A percentile compares a stretch with the other conserved stretches of the same genome.
phyloP scores from a whole-genome alignment of 2,113 vertebrate genomes.

The Lophotis ruficrista region DNA sequence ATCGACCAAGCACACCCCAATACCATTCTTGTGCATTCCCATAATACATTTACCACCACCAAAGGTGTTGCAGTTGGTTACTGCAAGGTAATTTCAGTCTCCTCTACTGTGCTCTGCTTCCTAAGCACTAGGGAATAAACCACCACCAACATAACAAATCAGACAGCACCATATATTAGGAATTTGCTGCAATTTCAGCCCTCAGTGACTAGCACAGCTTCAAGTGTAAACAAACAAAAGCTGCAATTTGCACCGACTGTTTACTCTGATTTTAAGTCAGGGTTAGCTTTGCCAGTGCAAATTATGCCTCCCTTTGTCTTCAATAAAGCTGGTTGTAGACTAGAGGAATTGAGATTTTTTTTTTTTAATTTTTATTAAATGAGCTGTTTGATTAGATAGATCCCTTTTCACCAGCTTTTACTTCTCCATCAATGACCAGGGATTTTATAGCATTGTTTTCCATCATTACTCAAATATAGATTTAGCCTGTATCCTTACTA shows the following conservation, averaged over 20 bases:
- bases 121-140: not conserved
- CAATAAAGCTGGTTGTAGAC: not conserved
- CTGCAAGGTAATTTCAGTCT: not conserved
- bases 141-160: not conserved
- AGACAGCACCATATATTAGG: not conserved
- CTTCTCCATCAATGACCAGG: not conserved
- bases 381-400: conserved; percentile 6
- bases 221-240: conserved; percentile 62
- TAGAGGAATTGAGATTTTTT: not conserved
- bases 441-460: not conserved
- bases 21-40: not conserved
- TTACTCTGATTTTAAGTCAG: conserved; percentile 47
- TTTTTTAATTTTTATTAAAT: not conserved
- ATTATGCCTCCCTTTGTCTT: conserved; percentile 46
- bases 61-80: not conserved
- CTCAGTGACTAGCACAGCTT: conserved; percentile 22
- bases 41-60: not conserved
- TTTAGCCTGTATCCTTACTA: not conserved
- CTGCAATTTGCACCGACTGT: not conserved
- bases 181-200: conserved; percentile 21
- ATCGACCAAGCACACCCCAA: not conserved
- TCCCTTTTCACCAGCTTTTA: not conserved
- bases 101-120: not conserved
- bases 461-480: not conserved
- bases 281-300: conserved; percentile 23